Percentiles rank a stretch among this genome's conserved stretches.
Conservation (phyloP, 2,113 vertebrate genomes). For the Sciurus niger region DNA sequence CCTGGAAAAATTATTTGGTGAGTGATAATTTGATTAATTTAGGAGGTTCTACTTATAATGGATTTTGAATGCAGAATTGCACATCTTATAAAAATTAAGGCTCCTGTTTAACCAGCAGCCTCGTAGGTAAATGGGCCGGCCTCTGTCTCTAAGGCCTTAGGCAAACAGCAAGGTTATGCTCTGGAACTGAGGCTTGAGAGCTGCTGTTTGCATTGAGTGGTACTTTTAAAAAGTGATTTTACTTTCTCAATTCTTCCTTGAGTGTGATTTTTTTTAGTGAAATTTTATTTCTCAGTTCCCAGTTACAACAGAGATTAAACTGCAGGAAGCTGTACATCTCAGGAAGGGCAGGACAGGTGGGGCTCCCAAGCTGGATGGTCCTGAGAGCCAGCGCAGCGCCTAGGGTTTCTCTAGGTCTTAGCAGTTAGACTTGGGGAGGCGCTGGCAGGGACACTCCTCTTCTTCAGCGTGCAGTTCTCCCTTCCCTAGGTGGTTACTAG, state of each 20-base stretch:
- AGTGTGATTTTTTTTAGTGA: not conserved
- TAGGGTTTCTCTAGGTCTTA: not conserved
- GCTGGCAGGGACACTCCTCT: too few species aligned
- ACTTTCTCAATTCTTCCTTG: not conserved
- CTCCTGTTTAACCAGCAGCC: slow-evolving; percentile 22
- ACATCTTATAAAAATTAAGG: slow-evolving; percentile 6
- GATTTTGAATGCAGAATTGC: not conserved
- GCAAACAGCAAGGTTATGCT: not conserved
- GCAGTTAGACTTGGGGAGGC: not conserved
- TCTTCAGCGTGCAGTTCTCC: rapidly evolving
- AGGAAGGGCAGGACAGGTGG: not conserved
- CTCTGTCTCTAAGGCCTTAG: not conserved
- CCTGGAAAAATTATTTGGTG: not conserved
- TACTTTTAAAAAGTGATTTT: not conserved
- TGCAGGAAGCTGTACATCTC: not conserved
- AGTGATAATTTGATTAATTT: slow-evolving; percentile 54
- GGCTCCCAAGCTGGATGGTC: not conserved
- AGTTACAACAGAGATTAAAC: not conserved
- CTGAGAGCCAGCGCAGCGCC: not conserved
- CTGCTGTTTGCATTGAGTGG: not conserved
- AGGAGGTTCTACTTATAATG: not conserved
- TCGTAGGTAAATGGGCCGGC: not conserved
- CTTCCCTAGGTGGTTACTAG: too few species aligned
- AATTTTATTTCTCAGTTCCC: not conserved
- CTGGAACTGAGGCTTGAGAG: not conserved